Evolutionary conservation across 2,888 invertebrate species (phyloP), one percentile per base, ranked within the genome.

Genomic region (Pristionchus maxplancki): DNA sequence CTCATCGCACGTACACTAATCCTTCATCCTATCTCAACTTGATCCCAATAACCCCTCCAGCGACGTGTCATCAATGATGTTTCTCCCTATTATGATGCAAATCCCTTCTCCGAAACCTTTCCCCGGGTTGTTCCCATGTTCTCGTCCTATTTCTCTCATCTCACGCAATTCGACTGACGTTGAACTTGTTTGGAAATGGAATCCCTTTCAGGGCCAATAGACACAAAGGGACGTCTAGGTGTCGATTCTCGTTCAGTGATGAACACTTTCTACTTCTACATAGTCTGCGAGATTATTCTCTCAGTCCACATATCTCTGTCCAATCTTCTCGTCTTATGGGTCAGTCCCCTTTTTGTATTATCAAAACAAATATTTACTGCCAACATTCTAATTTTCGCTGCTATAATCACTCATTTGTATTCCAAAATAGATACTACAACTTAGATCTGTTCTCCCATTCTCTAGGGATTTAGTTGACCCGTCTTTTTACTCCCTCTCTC

Each of bases 291-390:
- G 89, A 88, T 94, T 28, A 67, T 92, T n/a, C 91, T 94, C 62
- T 93, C 94, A 31, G 90, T 93, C 53, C 92, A 93, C 89, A 94
- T 94, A 87, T 90, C 93, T 13, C 89, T 93, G 67, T 93, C 93
- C 44, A 94, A 94, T 88, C 89, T 93, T 13, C 91, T 94, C n/a
- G 94, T 94, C 48, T 90, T 94, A 84, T 93, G 93, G 92, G 94
- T 94, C 67, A 28, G 86, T 31, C 34, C 34, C 44, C 15, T 8
- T 67, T 67, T 34, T 31, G 15, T 67, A 31, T 67, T 2, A 13
- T 17, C 11, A 13, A 67, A 0, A 17, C 31, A 67, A 58, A 44
- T 44, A n/a, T 58, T 58, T 58, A 58, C n/a, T 58, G 20, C 13
- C 67, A 67, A 67, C 28, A n/a, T 34, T 15, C 31, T 67, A 13